Evolutionary conservation across 2,888 invertebrate species (phyloP).

Genomic region (Orgyia antiqua): DNA sequence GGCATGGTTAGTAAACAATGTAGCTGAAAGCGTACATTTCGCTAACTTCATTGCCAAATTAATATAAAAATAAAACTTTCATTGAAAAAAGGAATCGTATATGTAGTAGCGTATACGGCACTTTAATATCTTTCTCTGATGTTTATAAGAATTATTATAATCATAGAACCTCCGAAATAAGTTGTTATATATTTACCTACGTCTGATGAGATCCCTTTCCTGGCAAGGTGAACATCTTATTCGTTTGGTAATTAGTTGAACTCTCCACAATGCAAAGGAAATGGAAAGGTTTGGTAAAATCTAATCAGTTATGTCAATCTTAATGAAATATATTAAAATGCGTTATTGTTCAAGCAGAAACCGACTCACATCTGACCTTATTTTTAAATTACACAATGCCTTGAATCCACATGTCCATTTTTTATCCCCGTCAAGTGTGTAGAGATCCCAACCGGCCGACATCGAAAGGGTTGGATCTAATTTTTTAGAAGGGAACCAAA

Average conservation of each 20-base stretch:
- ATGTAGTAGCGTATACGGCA: too few species aligned
- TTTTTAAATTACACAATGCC: slow-evolving; percentile 62
- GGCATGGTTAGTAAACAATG: too few species aligned
- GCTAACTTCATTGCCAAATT: too few species aligned
- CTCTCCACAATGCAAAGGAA: slow-evolving; percentile 28
- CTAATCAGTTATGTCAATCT: slow-evolving; percentile 72
- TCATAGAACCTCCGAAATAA: too few species aligned
- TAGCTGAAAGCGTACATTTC: too few species aligned
- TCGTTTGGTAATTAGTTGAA: slow-evolving; percentile 22
- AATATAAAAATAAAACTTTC: too few species aligned
- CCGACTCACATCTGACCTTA: slow-evolving; percentile 53
- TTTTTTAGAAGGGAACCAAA: slow-evolving; percentile 49
- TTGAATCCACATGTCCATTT: slow-evolving; percentile 53
- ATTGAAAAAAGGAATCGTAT: too few species aligned
- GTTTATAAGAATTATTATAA: too few species aligned
- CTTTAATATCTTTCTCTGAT: too few species aligned
- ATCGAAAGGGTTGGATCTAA: slow-evolving; percentile 63
- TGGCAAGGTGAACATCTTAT: slow-evolving; percentile 23
- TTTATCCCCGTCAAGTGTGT: slow-evolving; percentile 57
- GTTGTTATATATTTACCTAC: background rate
- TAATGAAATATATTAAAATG: slow-evolving; percentile 73
- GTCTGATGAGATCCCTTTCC: slow-evolving; percentile 16
- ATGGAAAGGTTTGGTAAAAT: slow-evolving; percentile 44
- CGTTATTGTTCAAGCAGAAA: slow-evolving; percentile 71
- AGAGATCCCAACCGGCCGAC: slow-evolving; percentile 57